phyloP scores from a whole-genome alignment of 2,113 vertebrate genomes.

The Perca flavescens region DNA sequence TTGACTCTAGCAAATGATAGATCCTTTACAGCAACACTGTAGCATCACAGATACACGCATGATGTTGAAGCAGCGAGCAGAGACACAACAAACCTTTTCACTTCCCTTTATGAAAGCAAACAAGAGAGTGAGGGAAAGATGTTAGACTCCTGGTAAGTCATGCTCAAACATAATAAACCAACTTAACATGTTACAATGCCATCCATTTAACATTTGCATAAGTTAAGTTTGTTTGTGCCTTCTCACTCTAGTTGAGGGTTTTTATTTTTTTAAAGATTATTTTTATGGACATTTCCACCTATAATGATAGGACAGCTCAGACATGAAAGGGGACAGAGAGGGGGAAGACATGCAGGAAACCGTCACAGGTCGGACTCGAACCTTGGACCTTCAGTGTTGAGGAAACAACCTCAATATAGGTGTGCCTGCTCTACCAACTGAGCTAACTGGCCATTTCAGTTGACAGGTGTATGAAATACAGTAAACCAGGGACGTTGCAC shows the following conservation, averaged over 20 bases:
- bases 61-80: constrained; percentile 53
- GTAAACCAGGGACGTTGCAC: neutral
- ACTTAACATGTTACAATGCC: constrained; percentile 24
- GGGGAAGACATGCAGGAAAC: too few species aligned
- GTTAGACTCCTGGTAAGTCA: constrained; percentile 61
- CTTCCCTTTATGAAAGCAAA: constrained; percentile 85
- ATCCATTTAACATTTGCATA: constrained; percentile 15
- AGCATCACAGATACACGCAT: constrained; percentile 53
- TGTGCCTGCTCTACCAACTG: too few species aligned
- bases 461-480: neutral
- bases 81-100: constrained; percentile 85
- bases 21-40: constrained; percentile 18
- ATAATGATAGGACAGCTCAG: too few species aligned
- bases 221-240: constrained; percentile 7
- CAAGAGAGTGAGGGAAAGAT: constrained; percentile 70
- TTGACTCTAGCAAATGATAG: neutral
- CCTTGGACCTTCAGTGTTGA: too few species aligned
- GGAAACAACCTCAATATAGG: too few species aligned
- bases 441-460: neutral
- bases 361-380: too few species aligned
- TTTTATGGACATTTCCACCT: too few species aligned
- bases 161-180: constrained; percentile 47
- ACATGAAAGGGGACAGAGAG: too few species aligned
- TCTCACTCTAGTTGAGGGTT: neutral
- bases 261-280: too few species aligned